These are phyloP conservation scores for Anoura caudifer DNA, from an alignment of 2,113 vertebrate genomes.

Conservation along the genomic window DNA sequence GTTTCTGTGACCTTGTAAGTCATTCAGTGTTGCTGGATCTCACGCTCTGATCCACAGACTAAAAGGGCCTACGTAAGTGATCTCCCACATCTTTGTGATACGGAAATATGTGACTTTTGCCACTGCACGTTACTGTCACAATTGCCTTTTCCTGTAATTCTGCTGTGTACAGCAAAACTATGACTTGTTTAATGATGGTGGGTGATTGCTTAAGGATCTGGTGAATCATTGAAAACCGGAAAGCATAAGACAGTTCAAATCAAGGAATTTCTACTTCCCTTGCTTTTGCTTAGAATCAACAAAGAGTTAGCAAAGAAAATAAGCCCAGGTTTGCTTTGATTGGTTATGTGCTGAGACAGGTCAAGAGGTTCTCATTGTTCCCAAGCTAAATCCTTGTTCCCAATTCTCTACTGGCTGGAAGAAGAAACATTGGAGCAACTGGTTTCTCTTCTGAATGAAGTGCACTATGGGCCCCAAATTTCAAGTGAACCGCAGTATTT, in stretches of 20 bases:
- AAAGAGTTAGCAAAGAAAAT: background rate
- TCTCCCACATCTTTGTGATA: background rate
- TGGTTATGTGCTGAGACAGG: background rate
- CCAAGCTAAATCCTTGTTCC: background rate
- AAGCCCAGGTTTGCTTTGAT: background rate
- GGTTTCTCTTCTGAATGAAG: background rate
- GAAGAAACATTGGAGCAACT: background rate
- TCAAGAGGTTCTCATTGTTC: background rate
- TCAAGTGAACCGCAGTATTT: background rate
- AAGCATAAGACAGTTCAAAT: background rate
- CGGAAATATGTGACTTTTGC: background rate
- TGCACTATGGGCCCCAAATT: background rate
- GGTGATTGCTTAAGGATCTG: background rate
- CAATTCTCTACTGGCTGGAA: background rate
- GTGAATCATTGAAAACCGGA: background rate
- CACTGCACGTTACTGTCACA: too few species aligned
- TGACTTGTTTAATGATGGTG: background rate
- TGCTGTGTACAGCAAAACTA: background rate
- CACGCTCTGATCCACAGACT: background rate
- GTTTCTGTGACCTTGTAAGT: background rate
- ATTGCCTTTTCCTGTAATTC: background rate
- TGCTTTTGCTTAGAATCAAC: background rate
- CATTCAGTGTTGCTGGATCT: background rate
- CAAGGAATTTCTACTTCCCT: background rate
- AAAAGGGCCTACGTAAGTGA: background rate